Base-by-base conservation (phyloP, 2,888 invertebrate genomes). In the Napeogenes sylphis region DNA sequence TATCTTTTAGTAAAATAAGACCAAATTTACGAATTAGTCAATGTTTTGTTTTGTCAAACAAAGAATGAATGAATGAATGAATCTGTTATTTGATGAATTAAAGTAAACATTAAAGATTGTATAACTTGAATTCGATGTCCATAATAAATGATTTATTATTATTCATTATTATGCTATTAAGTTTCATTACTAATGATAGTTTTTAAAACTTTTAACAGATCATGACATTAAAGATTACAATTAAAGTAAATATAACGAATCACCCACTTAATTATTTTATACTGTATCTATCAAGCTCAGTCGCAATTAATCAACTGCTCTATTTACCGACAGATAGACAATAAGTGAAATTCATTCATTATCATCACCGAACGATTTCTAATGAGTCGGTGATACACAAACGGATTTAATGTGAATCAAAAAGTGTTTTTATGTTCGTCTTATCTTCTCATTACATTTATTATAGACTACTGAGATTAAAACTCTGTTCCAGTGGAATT, bases 331-430 rank as follows among this genome's bases (percentile, higher is more conserved):
- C 12, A 51, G 30, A 10, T 51, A 30, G 2, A 42, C 42, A 42
- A 42, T 42, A 42, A 35, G 6, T 35, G 35, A 5, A 35, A 4
- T 42, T 42, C 42, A 42, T 12, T 51, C 21, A 51, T 47, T 47
- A 47, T 47, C 30, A 12, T 51, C 30, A 12, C 2, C n/a, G n/a
- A 3, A 30, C 3, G 10, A 30, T 51, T 30, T 30, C 30, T 51
- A 51, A 51, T 51, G 51, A 51, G 51, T 51, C 51, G 51, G 51
- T 51, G 30, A 51, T 30, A 51, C 51, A 51, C 51, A 51, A 51
- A 51, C 51, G 30, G 51, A 2, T 51, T 51, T 51, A 10, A 51
- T 51, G 30, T 30, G 30, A 51, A 30, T 30, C 51, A 13, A 30
- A 51, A 51, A 51, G 51, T 10, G 30, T 51, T 51, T 51, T 10